Evolutionary conservation across 1,140 invertebrate species (phyloP).

Genomic region (Eciton burchellii): DNA sequence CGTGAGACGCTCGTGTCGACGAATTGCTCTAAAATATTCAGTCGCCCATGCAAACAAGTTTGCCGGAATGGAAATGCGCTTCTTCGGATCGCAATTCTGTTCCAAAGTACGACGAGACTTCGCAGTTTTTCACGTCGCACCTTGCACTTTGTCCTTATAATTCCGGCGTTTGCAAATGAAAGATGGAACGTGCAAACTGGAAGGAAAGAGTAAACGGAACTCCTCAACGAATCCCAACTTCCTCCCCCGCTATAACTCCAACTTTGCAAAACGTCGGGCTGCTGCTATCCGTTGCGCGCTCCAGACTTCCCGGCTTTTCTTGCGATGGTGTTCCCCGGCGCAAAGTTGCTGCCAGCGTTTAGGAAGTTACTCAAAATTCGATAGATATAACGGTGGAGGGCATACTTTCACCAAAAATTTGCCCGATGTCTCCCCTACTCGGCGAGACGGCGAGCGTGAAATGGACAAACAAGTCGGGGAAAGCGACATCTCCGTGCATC

Average conservation of each 20-base stretch:
- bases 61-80: constrained; percentile 28
- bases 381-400: no score
- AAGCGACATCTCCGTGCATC: not conserved
- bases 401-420: not conserved
- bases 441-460: no score
- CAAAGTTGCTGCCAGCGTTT: not conserved
- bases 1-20: not conserved
- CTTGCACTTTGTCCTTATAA: constrained; percentile 50
- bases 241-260: constrained; percentile 41
- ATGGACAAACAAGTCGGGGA: not conserved
- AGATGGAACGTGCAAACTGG: constrained; percentile 51
- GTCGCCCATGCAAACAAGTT: constrained; percentile 18
- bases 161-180: constrained; percentile 51
- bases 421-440: not conserved
- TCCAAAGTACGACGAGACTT: constrained; percentile 47
- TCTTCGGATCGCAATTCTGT: not conserved
- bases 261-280: constrained; percentile 50
- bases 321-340: not conserved
- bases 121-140: constrained; percentile 50
- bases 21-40: constrained; percentile 4
- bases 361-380: constrained; percentile 3
- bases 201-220: constrained; percentile 55
- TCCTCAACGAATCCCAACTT: constrained; percentile 51
- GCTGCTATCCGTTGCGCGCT: constrained; percentile 25
- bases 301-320: constrained; percentile 10